Evolutionary conservation across 2,888 invertebrate species (phyloP), one percentile per base, ranked within the genome.

Genomic region (Thysanoteuthis rhombus): DNA sequence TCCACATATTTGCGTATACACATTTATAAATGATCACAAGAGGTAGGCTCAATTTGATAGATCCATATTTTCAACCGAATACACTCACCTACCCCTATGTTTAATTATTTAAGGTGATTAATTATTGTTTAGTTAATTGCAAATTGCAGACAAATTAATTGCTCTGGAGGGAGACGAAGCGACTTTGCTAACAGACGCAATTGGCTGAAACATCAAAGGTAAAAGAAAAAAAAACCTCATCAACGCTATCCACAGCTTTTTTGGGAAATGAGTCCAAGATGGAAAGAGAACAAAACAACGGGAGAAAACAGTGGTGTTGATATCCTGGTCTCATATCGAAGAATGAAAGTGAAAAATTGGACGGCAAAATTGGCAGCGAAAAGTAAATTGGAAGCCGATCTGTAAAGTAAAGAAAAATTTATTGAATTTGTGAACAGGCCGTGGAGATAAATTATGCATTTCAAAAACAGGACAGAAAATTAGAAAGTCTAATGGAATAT

Each of bases 51-150:
- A 52, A 22, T 52, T 52, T 25, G 25, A 25, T 52, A 22, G 22
- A 52, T 52, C 25, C 52, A 25, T 22, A 52, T 52, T 52, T 3
- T 52, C 52, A 52, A 52, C 52, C 25, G 6, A 3, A 52, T 22
- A 52, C 52, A 52, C 28, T 52, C 52, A 52, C 52, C 52, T 52
- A 52, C 52, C 25, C 22, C 25, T 25, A 25, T 52, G n/a, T 75
- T 75, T 75, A 75, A 75, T 75, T 75, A 75, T 75, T 75, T 75
- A 75, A 75, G 75, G 75, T 75, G 75, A 75, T 75, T 75, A 75
- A 75, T 75, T 75, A 75, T 75, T 75, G 75, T 10, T 75, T 75
- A n/a, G 75, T 75, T 75, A 75, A 75, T 75, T 75, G 75, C 75
- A 16, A 75, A 75, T 75, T 36, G 75, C 75, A 75, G 75, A 75